Conservation (phyloP, 2,888 invertebrate species). For the Unio pictorum region DNA sequence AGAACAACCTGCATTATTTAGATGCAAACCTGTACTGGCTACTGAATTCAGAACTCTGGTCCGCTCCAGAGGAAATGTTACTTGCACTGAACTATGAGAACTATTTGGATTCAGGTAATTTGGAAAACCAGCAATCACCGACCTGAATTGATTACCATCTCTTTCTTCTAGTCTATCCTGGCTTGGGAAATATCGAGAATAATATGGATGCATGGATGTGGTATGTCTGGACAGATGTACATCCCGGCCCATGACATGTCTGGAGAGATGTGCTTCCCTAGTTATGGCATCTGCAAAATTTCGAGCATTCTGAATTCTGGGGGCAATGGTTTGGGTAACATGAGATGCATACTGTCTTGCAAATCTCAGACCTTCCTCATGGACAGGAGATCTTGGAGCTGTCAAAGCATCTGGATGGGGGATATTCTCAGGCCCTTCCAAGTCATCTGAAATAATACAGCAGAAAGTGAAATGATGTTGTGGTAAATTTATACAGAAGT, state of each 20-base stretch:
- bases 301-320: not conserved
- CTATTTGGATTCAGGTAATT: not conserved
- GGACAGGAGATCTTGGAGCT: constrained; percentile 39
- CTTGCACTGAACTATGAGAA: too few species aligned
- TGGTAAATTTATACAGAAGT: too few species aligned
- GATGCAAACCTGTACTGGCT: too few species aligned
- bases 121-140: not conserved
- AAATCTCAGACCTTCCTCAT: constrained; percentile 39
- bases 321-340: constrained; percentile 20
- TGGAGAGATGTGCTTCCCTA: not conserved
- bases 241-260: not conserved
- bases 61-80: too few species aligned
- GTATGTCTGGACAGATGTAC: not conserved
- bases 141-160: not conserved
- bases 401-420: too few species aligned
- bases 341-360: constrained; percentile 52
- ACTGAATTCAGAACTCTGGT: too few species aligned
- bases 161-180: not conserved
- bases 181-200: not conserved
- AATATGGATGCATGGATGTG: not conserved
- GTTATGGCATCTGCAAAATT: not conserved
- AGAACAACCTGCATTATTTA: too few species aligned
- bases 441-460: too few species aligned
- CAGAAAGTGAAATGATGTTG: too few species aligned
- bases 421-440: too few species aligned